Conservation (phyloP, 2,113 vertebrate genomes). For the Holacanthus passer region DNA sequence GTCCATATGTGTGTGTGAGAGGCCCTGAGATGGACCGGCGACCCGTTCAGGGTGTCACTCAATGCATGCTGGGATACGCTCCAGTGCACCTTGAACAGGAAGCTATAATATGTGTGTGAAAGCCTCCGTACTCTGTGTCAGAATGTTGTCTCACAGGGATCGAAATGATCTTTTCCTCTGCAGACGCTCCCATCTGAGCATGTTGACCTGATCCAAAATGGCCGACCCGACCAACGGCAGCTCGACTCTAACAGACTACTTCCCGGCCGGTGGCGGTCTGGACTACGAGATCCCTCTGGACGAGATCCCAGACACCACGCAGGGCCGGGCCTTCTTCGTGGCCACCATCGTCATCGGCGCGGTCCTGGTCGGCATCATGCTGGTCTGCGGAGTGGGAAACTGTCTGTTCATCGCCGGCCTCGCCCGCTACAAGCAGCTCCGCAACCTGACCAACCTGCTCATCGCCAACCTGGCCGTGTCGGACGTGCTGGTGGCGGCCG, state of each 20-base stretch:
- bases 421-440: constrained; percentile 90
- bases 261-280: constrained; percentile 77
- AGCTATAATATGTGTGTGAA: no score
- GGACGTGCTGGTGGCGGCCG: constrained; percentile 92
- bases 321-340: constrained; percentile 89
- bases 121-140: no score
- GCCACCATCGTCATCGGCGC: constrained; percentile 90
- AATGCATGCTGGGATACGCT: not conserved
- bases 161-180: no score
- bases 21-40: not conserved
- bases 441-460: constrained; percentile 94
- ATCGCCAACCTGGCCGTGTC: constrained; percentile 96
- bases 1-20: not conserved
- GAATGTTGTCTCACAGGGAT: no score
- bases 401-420: constrained; percentile 90
- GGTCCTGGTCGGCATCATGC: constrained; percentile 92
- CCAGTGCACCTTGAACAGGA: not conserved
- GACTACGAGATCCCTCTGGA: constrained; percentile 89
- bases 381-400: constrained; percentile 92
- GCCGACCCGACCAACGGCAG: constrained; percentile 45
- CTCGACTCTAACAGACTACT: constrained; percentile 50
- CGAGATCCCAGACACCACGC: constrained; percentile 89
- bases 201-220: constrained; percentile 59
- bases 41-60: not conserved
- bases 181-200: not conserved